Percentiles rank a stretch among this genome's conserved stretches.
Conservation (phyloP, 2,888 invertebrate genomes). For the Coronaproctus castanopsis region DNA sequence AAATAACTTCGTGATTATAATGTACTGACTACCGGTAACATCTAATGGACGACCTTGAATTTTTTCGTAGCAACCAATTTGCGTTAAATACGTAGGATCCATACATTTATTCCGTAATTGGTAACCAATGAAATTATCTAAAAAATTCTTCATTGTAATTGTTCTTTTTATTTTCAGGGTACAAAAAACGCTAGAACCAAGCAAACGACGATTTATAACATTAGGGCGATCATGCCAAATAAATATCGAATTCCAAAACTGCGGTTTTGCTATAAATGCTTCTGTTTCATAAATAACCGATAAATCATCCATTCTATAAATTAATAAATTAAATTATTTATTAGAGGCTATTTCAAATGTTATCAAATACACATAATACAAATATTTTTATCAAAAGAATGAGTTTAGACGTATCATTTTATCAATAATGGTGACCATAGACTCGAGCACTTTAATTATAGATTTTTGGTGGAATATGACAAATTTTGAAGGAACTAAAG, state of each 20-base stretch:
- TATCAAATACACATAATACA: no score
- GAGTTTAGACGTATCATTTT: no score
- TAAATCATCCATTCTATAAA: no score
- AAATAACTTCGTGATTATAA: background rate
- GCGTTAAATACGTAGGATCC: background rate
- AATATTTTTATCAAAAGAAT: no score
- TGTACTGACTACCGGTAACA: background rate
- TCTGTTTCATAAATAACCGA: no score
- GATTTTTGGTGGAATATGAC: no score
- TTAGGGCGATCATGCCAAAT: conserved; percentile 47
- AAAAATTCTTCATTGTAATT: background rate
- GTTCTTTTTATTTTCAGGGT: background rate
- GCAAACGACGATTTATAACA: conserved; percentile 47
- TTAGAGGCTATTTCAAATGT: no score
- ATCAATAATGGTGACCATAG: no score
- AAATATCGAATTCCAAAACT: conserved; percentile 42
- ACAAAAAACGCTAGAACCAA: conserved; percentile 26
- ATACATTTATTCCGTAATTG: background rate
- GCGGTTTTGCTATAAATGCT: no score
- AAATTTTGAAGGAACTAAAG: no score
- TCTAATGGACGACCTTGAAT: background rate
- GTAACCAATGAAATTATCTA: background rate
- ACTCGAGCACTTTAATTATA: no score
- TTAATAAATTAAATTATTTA: no score
- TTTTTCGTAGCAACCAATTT: background rate